phyloP scores from a whole-genome alignment of 2,113 vertebrate genomes.

The Eupsittula cactorum region DNA sequence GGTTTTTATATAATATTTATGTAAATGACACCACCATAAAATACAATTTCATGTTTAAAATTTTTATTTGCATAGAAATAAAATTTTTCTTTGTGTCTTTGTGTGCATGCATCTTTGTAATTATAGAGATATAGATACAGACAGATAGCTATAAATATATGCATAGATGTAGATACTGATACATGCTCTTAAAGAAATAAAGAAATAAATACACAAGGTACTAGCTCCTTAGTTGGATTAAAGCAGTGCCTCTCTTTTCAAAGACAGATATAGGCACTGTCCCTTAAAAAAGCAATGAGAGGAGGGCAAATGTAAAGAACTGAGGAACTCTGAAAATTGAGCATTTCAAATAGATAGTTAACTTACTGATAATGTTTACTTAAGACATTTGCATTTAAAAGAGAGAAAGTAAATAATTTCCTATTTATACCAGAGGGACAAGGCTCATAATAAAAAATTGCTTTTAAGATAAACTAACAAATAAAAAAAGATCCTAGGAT shows the following conservation, averaged over 20 bases:
- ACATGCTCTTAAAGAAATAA: neutral
- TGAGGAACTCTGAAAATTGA: neutral
- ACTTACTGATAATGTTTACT: neutral
- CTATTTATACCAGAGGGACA: neutral
- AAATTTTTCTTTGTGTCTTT: neutral
- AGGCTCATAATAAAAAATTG: neutral
- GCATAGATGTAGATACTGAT: neutral
- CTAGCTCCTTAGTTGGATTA: neutral
- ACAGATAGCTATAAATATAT: neutral
- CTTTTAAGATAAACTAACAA: neutral
- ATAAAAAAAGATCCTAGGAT: neutral
- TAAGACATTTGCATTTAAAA: neutral
- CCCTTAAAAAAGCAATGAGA: neutral
- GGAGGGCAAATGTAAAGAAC: neutral
- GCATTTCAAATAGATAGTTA: neutral
- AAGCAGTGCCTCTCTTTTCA: neutral
- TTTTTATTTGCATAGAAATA: neutral
- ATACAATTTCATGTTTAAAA: neutral
- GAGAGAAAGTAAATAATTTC: neutral
- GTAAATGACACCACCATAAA: neutral
- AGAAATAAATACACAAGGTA: neutral
- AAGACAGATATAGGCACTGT: fast-evolving
- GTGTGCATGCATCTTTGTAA: neutral
- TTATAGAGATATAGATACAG: neutral
- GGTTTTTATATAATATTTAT: neutral